These are phyloP conservation scores for Steinernema scapterisci DNA, from an alignment of 2,888 invertebrate genomes.

Conservation along the genomic window DNA sequence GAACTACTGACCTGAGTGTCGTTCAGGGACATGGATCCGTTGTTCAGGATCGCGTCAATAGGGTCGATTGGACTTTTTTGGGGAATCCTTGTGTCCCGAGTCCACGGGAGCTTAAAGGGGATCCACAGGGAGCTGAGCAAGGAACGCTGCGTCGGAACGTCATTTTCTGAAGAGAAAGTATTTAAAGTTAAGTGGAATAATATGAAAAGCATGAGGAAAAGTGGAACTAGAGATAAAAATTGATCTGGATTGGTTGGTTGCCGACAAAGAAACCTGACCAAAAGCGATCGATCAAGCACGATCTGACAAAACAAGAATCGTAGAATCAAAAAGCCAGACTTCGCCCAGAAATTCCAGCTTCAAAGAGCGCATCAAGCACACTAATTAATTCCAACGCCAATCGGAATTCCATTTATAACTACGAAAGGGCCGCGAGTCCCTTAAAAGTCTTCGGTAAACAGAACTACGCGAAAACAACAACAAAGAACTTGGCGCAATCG, in stretches of 20 bases:
- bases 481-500: background rate
- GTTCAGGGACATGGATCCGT: constrained; percentile 6
- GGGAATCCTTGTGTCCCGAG: background rate
- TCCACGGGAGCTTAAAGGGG: constrained; percentile 22
- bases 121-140: constrained; percentile 19
- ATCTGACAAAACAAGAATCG: no score
- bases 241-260: no score
- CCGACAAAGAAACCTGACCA: no score
- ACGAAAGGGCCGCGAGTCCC: no score
- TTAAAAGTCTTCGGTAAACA: no score
- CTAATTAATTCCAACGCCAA: no score
- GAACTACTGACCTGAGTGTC: background rate
- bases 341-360: no score
- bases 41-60: constrained; percentile 10
- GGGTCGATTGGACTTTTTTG: background rate
- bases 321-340: no score
- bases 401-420: no score
- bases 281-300: no score
- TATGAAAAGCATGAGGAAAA: background rate
- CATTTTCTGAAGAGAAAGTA: background rate
- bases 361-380: no score
- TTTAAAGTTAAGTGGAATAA: background rate
- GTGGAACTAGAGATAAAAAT: no score
- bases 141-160: constrained; percentile 3
- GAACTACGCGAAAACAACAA: constrained; percentile 5